Evolutionary conservation across 2,113 vertebrate species (phyloP), one percentile per base, ranked within the genome.

Genomic region (Elephas maximus): DNA sequence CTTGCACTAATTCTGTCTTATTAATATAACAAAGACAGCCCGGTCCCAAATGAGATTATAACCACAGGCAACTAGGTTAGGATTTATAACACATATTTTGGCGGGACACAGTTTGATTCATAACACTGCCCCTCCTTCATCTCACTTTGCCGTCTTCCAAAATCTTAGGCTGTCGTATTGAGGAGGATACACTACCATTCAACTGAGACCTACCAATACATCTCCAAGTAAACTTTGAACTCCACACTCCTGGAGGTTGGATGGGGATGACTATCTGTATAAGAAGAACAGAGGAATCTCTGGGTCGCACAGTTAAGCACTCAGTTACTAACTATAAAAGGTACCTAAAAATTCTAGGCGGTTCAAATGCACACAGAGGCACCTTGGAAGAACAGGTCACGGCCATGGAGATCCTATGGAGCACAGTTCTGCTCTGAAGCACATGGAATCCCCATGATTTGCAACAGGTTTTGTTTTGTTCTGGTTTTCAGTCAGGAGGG

Each of bases 141-240:
- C 17, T n/a, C 2, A 23, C 41, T 85, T 69, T 94, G 45, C 21
- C 57, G 71, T 91, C 91, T 94, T 74, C 60, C 53, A 71, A 89
- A 83, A 63, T 79, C 1, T n/a, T 63, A 41, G 67, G 18, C 14
- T 17, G 60, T 89, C 30, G 33, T 23, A 53, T 21, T 86, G 48
- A 71, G 63, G 93, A 91, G 53, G 41, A 78, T 79, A 85, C 10
- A n/a, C 37, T 79, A 10, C 5, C 28, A 8, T 30, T 53, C 88
- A 81, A 10, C 26, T 62, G 92, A 82, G 48, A 71, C 45, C 88
- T 41, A 81, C 48, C 53, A 81, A n/a, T 53, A 63, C 24, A 69
- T 93, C 57, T 67, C 26, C 78, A 94, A 62, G 53, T 60, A 33
- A 73, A 76, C 86, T 86, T 67, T 93, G 45, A 85, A 78, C 53